phyloP scores from a whole-genome alignment of 2,113 vertebrate genomes.

The Diadophis punctatus region DNA sequence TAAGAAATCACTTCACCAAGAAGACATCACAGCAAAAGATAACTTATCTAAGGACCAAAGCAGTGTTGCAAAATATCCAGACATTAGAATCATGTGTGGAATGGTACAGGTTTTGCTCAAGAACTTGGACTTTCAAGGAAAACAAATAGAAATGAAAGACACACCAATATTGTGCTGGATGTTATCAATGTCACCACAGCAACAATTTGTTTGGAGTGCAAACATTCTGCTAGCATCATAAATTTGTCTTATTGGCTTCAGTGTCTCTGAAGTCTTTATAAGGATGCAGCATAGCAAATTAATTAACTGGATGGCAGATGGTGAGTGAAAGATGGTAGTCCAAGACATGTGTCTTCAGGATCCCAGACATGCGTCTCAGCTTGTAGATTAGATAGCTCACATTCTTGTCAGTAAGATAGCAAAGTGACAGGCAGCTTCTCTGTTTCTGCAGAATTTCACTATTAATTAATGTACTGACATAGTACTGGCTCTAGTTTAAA shows the following conservation, averaged over 20 bases:
- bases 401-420: slow-evolving; percentile 21
- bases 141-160: background rate
- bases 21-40: background rate
- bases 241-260: background rate
- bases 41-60: background rate
- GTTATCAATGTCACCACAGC: background rate
- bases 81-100: background rate
- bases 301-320: background rate
- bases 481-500: slow-evolving; percentile 32
- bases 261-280: background rate
- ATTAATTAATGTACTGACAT: slow-evolving; percentile 17
- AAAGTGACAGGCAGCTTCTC: slow-evolving; percentile 25
- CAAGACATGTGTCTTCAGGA: rapidly evolving
- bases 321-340: background rate
- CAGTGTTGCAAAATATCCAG: background rate
- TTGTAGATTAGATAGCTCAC: background rate
- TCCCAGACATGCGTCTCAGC: background rate
- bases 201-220: background rate
- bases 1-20: background rate
- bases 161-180: background rate
- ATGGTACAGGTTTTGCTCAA: background rate
- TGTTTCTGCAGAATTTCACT: slow-evolving; percentile 31
- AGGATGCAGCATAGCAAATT: background rate
- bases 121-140: background rate
- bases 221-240: background rate